phyloP scores from a whole-genome alignment of 2,113 vertebrate genomes.

The Clarias macrocephalus region DNA sequence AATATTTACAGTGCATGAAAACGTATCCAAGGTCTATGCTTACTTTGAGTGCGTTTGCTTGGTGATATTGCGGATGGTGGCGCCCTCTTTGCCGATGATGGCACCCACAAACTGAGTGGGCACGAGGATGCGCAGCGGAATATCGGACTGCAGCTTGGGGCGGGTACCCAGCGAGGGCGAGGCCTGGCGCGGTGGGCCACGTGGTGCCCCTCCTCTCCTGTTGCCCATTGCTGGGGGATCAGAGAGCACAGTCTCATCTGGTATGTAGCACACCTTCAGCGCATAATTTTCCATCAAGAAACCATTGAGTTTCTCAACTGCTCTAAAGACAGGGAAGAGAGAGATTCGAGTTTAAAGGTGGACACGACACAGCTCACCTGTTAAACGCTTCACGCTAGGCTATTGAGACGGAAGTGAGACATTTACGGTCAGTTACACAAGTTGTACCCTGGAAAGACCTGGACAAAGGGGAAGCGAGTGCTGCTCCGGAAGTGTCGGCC shows the following conservation, averaged over 20 bases:
- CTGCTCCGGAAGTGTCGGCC: too few species aligned
- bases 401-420: too few species aligned
- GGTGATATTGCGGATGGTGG: constrained; percentile 96
- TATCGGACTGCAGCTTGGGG: constrained; percentile 87
- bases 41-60: constrained; percentile 99
- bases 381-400: not conserved
- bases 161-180: constrained; percentile 82
- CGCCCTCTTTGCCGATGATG: constrained; percentile 97
- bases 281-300: constrained; percentile 92
- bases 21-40: constrained; percentile 43
- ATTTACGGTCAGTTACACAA: too few species aligned
- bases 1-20: not conserved
- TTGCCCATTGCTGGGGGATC: constrained; percentile 71
- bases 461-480: too few species aligned
- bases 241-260: constrained; percentile 83
- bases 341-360: not conserved
- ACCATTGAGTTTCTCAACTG: constrained; percentile 94
- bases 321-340: constrained; percentile 68
- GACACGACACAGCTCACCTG: not conserved
- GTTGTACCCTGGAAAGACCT: not conserved
- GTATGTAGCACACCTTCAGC: constrained; percentile 95
- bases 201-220: constrained; percentile 82
- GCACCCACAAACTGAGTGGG: constrained; percentile 97
- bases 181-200: constrained; percentile 84
- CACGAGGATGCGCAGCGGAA: constrained; percentile 91